These are phyloP conservation scores for Numenius arquata DNA, from an alignment of 2,113 vertebrate genomes.

Conservation along the genomic window DNA sequence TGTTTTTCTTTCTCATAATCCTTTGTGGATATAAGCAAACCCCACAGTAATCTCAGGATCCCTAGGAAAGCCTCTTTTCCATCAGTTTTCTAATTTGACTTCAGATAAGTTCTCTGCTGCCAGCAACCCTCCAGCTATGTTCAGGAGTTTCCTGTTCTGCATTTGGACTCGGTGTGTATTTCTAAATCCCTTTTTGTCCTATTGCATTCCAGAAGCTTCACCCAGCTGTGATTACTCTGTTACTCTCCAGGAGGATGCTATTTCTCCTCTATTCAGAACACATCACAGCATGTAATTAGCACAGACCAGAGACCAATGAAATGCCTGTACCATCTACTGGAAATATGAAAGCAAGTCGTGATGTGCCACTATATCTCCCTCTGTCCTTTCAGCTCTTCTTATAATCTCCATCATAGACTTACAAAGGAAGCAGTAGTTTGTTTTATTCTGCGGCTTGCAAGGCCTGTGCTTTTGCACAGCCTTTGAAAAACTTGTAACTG, in stretches of 20 bases:
- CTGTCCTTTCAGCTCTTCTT: not conserved
- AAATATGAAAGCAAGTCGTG: not conserved
- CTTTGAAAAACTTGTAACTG: not conserved
- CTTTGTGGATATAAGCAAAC: not conserved
- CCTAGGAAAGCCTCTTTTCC: not conserved
- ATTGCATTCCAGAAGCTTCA: not conserved
- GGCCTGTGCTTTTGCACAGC: not conserved
- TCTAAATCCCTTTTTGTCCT: not conserved
- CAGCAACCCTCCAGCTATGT: not conserved
- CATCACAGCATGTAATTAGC: not conserved
- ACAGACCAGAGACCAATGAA: not conserved
- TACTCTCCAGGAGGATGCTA: not conserved
- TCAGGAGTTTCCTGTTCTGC: not conserved
- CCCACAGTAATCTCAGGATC: not conserved
- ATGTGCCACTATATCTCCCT: not conserved
- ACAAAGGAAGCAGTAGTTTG: not conserved
- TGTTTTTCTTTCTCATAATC: not conserved
- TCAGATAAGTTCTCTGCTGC: not conserved
- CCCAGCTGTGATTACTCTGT: not conserved
- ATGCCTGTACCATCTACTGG: not conserved
- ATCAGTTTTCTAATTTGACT: not conserved
- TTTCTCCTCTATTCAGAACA: not conserved
- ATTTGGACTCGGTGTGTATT: not conserved
- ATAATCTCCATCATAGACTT: not conserved
- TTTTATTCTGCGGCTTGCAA: not conserved